These are phyloP conservation scores for Cheiracanthium punctorium DNA, from an alignment of 2,888 invertebrate species.

Conservation along the genomic window DNA sequence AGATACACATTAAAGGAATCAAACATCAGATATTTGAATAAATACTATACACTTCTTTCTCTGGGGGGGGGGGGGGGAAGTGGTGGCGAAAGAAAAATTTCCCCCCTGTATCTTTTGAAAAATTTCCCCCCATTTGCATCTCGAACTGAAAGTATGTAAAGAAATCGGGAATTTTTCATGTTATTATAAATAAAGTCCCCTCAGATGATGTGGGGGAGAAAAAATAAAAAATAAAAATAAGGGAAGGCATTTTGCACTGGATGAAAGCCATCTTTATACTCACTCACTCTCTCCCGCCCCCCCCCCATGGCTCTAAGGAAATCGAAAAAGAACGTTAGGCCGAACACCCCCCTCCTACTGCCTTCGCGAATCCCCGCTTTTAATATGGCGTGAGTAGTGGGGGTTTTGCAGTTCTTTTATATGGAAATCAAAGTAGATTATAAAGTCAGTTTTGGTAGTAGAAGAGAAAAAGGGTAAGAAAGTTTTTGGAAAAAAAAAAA, in stretches of 20 bases:
- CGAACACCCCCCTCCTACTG: background rate
- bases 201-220: background rate
- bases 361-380: background rate
- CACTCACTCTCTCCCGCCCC: conserved; percentile 23
- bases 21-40: background rate
- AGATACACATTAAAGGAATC: too few relatives aligned
- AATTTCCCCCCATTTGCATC: background rate
- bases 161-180: background rate
- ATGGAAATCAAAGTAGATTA: conserved; percentile 65
- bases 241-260: conserved; percentile 45
- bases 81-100: too few relatives aligned
- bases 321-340: conserved; percentile 29
- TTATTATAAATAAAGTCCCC: background rate
- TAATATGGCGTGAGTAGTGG: background rate
- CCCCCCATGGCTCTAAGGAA: conserved; percentile 44
- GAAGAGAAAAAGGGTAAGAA: background rate
- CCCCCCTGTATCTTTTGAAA: background rate
- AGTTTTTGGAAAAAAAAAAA: background rate
- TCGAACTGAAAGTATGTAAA: background rate
- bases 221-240: background rate
- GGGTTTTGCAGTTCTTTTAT: conserved; percentile 66
- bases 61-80: background rate
- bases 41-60: background rate
- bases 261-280: conserved; percentile 43
- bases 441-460: conserved; percentile 3